Base-by-base conservation (phyloP, 2,113 vertebrate species). In the Mobula birostris region DNA sequence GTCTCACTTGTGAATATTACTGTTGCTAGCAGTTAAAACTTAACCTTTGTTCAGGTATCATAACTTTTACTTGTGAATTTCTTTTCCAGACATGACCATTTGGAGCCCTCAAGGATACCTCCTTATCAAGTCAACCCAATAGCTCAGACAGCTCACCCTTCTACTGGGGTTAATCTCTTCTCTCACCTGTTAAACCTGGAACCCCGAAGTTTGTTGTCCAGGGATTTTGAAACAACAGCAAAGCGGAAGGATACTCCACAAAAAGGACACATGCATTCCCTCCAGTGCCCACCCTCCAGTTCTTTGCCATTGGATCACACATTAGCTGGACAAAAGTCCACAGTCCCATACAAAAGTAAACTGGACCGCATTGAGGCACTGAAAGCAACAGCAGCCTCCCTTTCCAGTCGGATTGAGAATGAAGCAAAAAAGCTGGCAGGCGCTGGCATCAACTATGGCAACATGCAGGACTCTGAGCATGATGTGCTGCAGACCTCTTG, bases 381-480 rank as follows among this genome's bases (percentile, higher is more conserved):
- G 94, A 99, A 98, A 96, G 98, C 98, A 94, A 99, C 97, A 40
- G 99, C 99, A 32, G 97, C 97, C 77, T 98, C 98, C n/a, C 97
- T 99, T 88, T 99, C 98, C 79, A 98, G 96, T 94, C 98, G 98
- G 56, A 98, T 99, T 95, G 98, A 98, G 96, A 98, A 95, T 14
- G 98, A 99, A 95, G 98, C 98, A 27, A 97, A 97, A 78, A 99
- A 97, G 94, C 96, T 99, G 95, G 98, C 98, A 48, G 97, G 98
- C 0, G 96, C 97, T 90, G 97, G 97, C 29, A 96, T 98, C 95
- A 98, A 97, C 95, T 97, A 96, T 14, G 96, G 97, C 66, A 95
- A 95, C n/a, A 56, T 94, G 12, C 97, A 97, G 95, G 96, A 96
- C 68, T 19, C 96, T 11, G 97, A 97, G 36, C 93, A 80, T 90